Evolutionary conservation across 2,888 invertebrate genomes (phyloP), one percentile per base, ranked within the genome.

Genomic region (Trissoscelio sp.): DNA sequence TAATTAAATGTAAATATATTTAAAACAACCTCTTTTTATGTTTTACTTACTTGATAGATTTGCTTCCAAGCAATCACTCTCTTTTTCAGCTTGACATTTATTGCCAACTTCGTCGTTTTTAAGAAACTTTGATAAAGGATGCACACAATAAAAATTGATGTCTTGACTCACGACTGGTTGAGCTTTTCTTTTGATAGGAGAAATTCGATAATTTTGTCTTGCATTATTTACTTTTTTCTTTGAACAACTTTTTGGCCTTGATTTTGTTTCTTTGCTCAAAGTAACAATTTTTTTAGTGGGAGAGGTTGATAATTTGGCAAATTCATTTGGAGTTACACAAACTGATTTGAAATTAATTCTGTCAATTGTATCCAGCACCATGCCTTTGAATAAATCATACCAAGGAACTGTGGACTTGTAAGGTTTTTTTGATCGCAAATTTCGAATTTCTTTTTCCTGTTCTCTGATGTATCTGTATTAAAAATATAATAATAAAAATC

Each of bases 351-450:
- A 5, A 39, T 62, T 46, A 1, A 6, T 7, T 6, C 44, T 64
- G 18, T 86, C 83, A 18, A 87, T 85, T 24, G 82, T 85, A 55
- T 85, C 84, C 11, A 58, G 55, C 22, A 88, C 58, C 87, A 87
- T 88, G 20, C 81, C 81, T 39, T 85, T 79, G 12, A 87, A 72
- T 57, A 87, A 67, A 18, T 83, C 57, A 42, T 87, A 87, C 87
- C 88, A 87, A 34, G 79, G 53, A 18, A 84, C 55, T 28, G 83
- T 67, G 3, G 87, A 85, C 57, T 80, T 79, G n/a, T 85, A 87
- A 0, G 57, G 46, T 42, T 82, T 85, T 4, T 73, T 81, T 4
- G 34, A 81, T 28, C 79, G 66, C 18, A 88, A 60, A 4, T 70
- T 66, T 53, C 77, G 48, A 4, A 85, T 83, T 48, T 66, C 84